Evolutionary conservation across 2,888 invertebrate species (phyloP).

Genomic region (Melieria picta): DNA sequence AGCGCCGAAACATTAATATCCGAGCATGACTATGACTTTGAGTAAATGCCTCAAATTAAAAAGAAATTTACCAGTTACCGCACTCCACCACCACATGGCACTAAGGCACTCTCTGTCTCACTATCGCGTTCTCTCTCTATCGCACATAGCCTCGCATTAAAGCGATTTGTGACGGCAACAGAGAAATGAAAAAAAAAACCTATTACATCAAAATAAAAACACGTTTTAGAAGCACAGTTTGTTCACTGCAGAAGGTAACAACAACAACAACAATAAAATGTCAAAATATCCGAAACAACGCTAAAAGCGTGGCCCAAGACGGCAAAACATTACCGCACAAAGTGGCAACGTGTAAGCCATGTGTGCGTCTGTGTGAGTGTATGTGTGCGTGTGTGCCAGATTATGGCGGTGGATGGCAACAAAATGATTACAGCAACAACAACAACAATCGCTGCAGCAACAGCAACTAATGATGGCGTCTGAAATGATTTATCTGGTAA

Average conservation of each 20-base stretch:
- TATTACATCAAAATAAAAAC: constrained; percentile 32
- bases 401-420: constrained; percentile 20
- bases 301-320: constrained; percentile 10
- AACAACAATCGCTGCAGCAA: constrained; percentile 35
- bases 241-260: no score
- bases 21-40: constrained; percentile 60
- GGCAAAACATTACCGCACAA: constrained; percentile 19
- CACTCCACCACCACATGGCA: constrained; percentile 33
- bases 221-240: constrained; percentile 17
- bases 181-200: constrained; percentile 32
- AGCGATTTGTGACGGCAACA: constrained; percentile 23
- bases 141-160: constrained; percentile 34
- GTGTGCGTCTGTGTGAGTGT: constrained; percentile 11
- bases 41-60: constrained; percentile 61
- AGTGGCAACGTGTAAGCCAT: constrained; percentile 6
- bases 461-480: constrained; percentile 58
- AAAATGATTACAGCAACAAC: constrained; percentile 53
- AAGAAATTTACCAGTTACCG: constrained; percentile 61
- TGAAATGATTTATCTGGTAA: constrained; percentile 59
- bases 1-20: constrained; percentile 51
- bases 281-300: no score
- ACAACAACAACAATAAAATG: no score
- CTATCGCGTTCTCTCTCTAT: background rate
- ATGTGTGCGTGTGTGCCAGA: background rate
- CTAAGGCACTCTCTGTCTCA: no score